These are phyloP conservation scores for Montipora capricornis DNA, from an alignment of 64 coral and sea anemone genomes.

Conservation along the genomic window DNA sequence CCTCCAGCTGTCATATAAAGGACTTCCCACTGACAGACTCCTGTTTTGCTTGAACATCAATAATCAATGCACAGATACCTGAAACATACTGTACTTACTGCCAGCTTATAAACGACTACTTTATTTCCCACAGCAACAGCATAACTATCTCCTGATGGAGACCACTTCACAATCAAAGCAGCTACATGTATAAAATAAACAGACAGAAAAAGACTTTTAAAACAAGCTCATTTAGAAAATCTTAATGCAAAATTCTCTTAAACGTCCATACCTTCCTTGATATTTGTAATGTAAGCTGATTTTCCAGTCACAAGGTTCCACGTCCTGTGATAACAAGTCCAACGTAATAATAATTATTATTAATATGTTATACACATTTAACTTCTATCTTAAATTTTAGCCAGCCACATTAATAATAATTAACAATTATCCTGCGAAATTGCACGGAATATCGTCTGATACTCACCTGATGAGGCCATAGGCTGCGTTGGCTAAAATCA, in stretches of 20 bases:
- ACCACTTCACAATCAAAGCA: conserved; percentile 93
- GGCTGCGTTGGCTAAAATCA: too few relatives aligned
- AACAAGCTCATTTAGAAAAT: too few relatives aligned
- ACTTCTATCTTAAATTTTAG: too few relatives aligned
- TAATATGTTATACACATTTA: too few relatives aligned
- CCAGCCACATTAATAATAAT: too few relatives aligned
- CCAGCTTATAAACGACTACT: conserved; percentile 96
- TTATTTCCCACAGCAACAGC: conserved; percentile 87
- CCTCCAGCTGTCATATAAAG: too few relatives aligned
- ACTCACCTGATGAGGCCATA: too few relatives aligned
- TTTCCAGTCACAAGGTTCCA: conserved; percentile 98
- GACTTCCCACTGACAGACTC: too few relatives aligned
- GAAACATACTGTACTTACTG: conserved; percentile 75
- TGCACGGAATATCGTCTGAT: too few relatives aligned
- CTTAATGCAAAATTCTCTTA: neutral
- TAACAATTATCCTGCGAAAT: too few relatives aligned
- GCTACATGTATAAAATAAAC: conserved; percentile 38
- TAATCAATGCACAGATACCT: neutral
- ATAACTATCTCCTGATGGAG: conserved; percentile 95
- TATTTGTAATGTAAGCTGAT: conserved; percentile 98
- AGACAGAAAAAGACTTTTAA: neutral
- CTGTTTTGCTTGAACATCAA: too few relatives aligned
- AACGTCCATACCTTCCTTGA: conserved; percentile 78
- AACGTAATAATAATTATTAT: too few relatives aligned
- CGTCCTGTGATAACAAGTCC: conserved; percentile 66